A percentile compares a stretch with the other conserved stretches of the same genome.
phyloP scores from a whole-genome alignment of 1,140 invertebrate genomes.

The Neodiprion fabricii region DNA sequence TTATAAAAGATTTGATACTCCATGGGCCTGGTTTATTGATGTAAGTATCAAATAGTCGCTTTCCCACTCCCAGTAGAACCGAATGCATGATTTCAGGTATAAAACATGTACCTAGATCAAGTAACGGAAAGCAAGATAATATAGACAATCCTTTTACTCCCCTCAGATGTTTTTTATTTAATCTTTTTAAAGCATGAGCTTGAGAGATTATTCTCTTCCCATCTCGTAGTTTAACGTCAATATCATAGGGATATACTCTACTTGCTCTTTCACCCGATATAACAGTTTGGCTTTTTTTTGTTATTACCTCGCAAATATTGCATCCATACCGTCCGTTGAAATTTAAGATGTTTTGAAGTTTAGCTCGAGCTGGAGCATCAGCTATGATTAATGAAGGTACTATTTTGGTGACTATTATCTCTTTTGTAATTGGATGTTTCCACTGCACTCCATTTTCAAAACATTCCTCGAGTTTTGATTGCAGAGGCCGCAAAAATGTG shows the following conservation, averaged over 20 bases:
- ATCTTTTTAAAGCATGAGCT: slow-evolving; percentile 24
- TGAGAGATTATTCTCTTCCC: slow-evolving; percentile 20
- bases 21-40: slow-evolving; percentile 15
- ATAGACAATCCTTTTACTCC: slow-evolving; percentile 28
- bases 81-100: slow-evolving; percentile 29
- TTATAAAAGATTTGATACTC: slow-evolving; percentile 17
- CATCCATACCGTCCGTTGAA: slow-evolving; percentile 31
- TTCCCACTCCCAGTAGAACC: slow-evolving; percentile 24
- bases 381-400: slow-evolving; percentile 32
- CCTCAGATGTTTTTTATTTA: slow-evolving; percentile 24
- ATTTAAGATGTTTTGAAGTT: slow-evolving; percentile 37
- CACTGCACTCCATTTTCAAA: slow-evolving; percentile 30
- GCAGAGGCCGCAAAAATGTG: slow-evolving; percentile 33
- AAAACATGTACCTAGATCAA: slow-evolving; percentile 22
- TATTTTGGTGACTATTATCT: slow-evolving; percentile 24
- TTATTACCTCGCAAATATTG: slow-evolving; percentile 36
- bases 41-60: slow-evolving; percentile 7
- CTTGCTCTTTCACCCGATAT: slow-evolving; percentile 19
- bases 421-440: slow-evolving; percentile 29
- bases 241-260: slow-evolving; percentile 28
- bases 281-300: slow-evolving; percentile 8
- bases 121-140: slow-evolving; percentile 12
- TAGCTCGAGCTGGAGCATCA: slow-evolving; percentile 37
- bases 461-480: slow-evolving; percentile 26
- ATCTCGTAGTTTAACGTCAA: slow-evolving; percentile 25